Evolutionary conservation across 2,888 invertebrate genomes (phyloP).

Genomic region (Molanna angustata): DNA sequence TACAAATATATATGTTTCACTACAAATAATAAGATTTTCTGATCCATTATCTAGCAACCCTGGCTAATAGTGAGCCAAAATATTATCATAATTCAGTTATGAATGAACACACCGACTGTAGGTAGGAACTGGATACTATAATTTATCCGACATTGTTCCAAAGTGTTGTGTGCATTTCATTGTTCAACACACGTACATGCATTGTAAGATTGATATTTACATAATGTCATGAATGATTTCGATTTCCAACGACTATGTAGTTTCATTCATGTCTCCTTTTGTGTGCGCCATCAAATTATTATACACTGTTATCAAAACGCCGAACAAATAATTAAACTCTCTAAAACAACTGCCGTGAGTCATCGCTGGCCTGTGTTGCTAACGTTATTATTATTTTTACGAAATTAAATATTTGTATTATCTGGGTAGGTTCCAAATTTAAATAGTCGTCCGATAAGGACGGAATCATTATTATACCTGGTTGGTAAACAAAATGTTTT

Average conservation of each 20-base stretch:
- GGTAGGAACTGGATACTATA: slow-evolving; percentile 13
- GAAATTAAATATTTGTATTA: no score
- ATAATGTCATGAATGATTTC: slow-evolving; percentile 22
- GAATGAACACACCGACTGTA: slow-evolving; percentile 10
- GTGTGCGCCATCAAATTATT: slow-evolving; percentile 15
- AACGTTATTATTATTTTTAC: no score
- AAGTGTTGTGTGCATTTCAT: slow-evolving; percentile 1
- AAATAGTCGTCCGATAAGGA: no score
- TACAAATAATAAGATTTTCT: no score
- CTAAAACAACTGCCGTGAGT: no score
- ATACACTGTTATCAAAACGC: slow-evolving; percentile 28
- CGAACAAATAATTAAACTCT: no score
- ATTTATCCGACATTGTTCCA: slow-evolving; percentile 16
- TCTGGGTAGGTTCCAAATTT: no score
- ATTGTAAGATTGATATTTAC: slow-evolving; percentile 22
- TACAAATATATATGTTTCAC: no score
- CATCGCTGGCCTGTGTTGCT: no score
- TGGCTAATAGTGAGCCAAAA: no score
- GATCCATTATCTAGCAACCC: no score
- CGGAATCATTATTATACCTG: slow-evolving; percentile 28
- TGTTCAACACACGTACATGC: slow-evolving; percentile 5
- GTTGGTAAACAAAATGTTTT: slow-evolving; percentile 26
- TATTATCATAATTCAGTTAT: no score
- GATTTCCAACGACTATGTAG: slow-evolving; percentile 1
- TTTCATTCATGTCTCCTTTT: slow-evolving; percentile 17